phyloP scores from a whole-genome alignment of 2,113 vertebrate genomes.

The Megaleporinus macrocephalus region DNA sequence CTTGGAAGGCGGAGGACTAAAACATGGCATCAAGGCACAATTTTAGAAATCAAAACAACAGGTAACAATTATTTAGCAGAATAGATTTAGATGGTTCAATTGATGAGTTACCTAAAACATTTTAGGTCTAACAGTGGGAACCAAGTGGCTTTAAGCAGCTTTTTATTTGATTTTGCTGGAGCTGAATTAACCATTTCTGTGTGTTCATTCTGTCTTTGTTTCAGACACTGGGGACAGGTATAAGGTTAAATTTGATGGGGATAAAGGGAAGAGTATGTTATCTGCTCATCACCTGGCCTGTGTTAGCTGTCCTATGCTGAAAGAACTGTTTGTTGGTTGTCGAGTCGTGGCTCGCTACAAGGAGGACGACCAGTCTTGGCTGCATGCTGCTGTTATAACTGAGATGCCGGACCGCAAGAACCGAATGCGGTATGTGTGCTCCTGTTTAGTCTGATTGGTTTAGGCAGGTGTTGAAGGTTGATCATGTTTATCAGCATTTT shows the following conservation, averaged over 20 bases:
- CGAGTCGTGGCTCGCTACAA: slow-evolving; percentile 85
- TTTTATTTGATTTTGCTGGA: too few relatives aligned
- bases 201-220: slow-evolving; percentile 29
- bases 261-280: slow-evolving; percentile 84
- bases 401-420: slow-evolving; percentile 89
- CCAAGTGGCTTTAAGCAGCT: not conserved
- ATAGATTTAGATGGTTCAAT: not conserved
- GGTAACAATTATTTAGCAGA: slow-evolving; percentile 68
- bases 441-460: too few relatives aligned
- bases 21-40: slow-evolving; percentile 84
- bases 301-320: slow-evolving; percentile 68
- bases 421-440: slow-evolving; percentile 80
- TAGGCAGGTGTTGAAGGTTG: too few relatives aligned
- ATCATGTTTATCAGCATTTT: too few relatives aligned
- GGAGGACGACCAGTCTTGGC: slow-evolving; percentile 77
- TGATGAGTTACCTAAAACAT: not conserved
- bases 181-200: not conserved
- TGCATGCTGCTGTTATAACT: slow-evolving; percentile 83
- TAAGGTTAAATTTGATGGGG: slow-evolving; percentile 86
- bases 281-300: slow-evolving; percentile 90
- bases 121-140: not conserved
- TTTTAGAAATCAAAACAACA: slow-evolving; percentile 79
- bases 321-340: slow-evolving; percentile 82
- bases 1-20: slow-evolving; percentile 83
- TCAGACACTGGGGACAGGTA: slow-evolving; percentile 80